Base-by-base conservation (phyloP, 2,888 invertebrate species). In the Eilema griseolum region DNA sequence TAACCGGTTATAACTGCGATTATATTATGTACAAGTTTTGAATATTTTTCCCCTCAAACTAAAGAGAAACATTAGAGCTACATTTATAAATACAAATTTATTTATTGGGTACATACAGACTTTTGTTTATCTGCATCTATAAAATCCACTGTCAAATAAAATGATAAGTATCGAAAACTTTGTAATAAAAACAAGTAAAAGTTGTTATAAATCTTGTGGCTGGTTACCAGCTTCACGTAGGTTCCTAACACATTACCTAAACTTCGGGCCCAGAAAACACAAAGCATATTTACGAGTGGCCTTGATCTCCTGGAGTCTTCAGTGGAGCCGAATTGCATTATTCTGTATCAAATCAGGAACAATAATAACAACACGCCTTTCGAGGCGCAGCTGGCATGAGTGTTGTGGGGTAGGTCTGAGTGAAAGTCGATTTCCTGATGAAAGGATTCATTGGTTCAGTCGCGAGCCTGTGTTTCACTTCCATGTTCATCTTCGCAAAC, bases 371-470 rank as follows among this genome's bases (percentile, higher is more conserved):
- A 76, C 93, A 93, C 11, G 89, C 86, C 66, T 86, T 91, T 33
- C 92, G 89, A 0, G 95, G 93, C 1, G 91, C 87, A 8, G 95
- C 95, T 0, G 95, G 93, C 10, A 92, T 84, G 14, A 95, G 80
- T 37, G 79, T 87, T 0, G 92, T 87, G 0, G 95, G 95, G 63
- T 94, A 95, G 0, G 94, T 95, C 77, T 95, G 94, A 0, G 95
- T 94, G 74, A 82, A 88, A 0, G 83, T 88, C 20, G 88, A 86
- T 74, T 89, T 93, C 81, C 86, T 92, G 3, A 80, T 88, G 69
- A 95, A 95, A 0, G 93, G 93, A 75, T 95, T 94, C 1, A 80
- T n/a, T 0, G 88, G 83, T 33, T 90, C 91, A 0, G 67, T 46
- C 2, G 86, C 83, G 7, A 84, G 78, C 14, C 70, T 81, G 74